Conservation (phyloP, 1,140 invertebrate genomes). For the Geopemphigus sp. region DNA sequence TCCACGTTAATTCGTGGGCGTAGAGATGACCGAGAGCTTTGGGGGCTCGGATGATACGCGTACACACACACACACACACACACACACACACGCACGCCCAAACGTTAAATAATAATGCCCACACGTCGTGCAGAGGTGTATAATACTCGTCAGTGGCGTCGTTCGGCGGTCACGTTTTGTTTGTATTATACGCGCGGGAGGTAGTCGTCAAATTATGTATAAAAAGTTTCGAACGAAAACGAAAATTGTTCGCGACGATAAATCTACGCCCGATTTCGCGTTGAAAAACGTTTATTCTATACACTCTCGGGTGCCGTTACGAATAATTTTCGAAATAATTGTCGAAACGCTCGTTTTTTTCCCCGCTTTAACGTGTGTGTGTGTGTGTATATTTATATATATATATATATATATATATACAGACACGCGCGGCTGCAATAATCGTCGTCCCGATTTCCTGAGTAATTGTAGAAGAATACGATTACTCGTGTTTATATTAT, state of each 20-base stretch:
- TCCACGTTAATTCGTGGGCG: background rate
- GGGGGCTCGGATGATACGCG: background rate
- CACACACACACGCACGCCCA: constrained; percentile 10
- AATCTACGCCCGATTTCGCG: background rate
- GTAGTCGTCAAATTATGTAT: background rate
- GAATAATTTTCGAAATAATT: too few species aligned
- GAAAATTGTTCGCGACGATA: background rate
- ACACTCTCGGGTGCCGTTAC: too few species aligned
- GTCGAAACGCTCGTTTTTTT: too few species aligned
- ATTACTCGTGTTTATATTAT: too few species aligned
- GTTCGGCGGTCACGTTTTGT: constrained; percentile 27
- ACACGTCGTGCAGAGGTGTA: constrained; percentile 44
- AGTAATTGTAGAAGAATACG: too few species aligned
- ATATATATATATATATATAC: too few species aligned
- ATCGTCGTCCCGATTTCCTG: too few species aligned
- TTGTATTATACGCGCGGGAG: background rate
- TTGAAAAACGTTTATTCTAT: background rate
- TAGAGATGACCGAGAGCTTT: constrained; percentile 40
- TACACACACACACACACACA: too few species aligned
- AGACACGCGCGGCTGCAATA: too few species aligned
- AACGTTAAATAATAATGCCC: constrained; percentile 45
- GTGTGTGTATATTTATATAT: too few species aligned
- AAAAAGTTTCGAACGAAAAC: background rate
- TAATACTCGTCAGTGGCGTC: constrained; percentile 26
- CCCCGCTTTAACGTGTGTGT: too few species aligned